phyloP scores from a whole-genome alignment of 1,140 invertebrate genomes.

The Zophobas atratus region DNA sequence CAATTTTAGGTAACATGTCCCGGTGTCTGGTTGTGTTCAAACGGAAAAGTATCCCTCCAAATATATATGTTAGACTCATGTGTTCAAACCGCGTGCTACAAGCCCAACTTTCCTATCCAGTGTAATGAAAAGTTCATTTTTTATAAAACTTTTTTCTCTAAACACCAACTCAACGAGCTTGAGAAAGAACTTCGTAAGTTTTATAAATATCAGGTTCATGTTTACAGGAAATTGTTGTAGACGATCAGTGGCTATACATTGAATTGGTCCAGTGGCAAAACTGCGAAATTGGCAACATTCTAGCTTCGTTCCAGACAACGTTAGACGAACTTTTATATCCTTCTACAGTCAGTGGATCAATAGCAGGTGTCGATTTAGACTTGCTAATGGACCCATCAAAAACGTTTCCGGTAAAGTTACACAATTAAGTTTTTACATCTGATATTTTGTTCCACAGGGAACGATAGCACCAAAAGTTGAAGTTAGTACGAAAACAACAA shows the following conservation, averaged over 20 bases:
- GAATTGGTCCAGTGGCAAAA: constrained; percentile 77
- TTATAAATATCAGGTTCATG: constrained; percentile 62
- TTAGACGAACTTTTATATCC: constrained; percentile 78
- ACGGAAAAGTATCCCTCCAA: constrained; percentile 76
- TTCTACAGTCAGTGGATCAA: constrained; percentile 64
- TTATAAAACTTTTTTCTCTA: constrained; percentile 73
- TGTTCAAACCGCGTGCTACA: constrained; percentile 73
- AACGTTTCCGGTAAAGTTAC: constrained; percentile 75
- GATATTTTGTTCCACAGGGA: constrained; percentile 67
- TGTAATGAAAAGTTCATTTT: constrained; percentile 79
- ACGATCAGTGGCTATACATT: constrained; percentile 73
- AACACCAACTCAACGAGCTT: constrained; percentile 69
- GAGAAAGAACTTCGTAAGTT: constrained; percentile 60
- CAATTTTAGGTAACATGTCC: constrained; percentile 78
- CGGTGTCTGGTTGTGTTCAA: constrained; percentile 82
- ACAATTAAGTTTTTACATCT: constrained; percentile 10
- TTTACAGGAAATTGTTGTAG: constrained; percentile 63
- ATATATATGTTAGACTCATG: constrained; percentile 74
- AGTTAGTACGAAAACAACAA: constrained; percentile 71
- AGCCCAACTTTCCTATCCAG: constrained; percentile 76
- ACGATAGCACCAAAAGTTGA: constrained; percentile 75
- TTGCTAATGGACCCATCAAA: constrained; percentile 77
- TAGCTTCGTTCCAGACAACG: constrained; percentile 76
- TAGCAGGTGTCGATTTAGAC: constrained; percentile 74
- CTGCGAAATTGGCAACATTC: constrained; percentile 68